Evolutionary conservation across 2,797 vertebrate genomes (phyloP).

Genomic region (Remorina albescens): DNA sequence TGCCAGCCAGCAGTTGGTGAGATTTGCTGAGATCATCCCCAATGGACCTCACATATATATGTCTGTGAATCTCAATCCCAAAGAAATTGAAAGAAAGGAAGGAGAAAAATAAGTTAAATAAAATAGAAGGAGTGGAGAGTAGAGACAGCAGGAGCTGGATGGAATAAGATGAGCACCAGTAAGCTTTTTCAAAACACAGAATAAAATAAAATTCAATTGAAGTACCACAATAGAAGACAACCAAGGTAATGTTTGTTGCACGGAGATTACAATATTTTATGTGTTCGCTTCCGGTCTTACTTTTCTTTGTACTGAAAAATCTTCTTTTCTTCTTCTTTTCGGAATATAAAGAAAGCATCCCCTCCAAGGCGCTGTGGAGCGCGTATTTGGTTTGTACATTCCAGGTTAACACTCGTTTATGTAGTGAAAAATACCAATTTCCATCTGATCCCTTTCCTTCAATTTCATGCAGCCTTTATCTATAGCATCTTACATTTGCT

Average conservation of each 20-base stretch:
- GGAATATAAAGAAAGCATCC: slow-evolving; percentile 64
- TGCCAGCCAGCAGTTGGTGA: slow-evolving; percentile 52
- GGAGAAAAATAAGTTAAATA: background rate
- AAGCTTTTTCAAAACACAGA: slow-evolving; percentile 13
- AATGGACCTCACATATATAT: background rate
- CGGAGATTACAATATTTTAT: slow-evolving; percentile 18
- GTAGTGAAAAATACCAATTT: slow-evolving; percentile 61
- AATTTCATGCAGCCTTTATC: slow-evolving; percentile 63
- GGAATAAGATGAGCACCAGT: slow-evolving; percentile 44
- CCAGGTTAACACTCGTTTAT: slow-evolving; percentile 53
- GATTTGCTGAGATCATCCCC: slow-evolving; percentile 36
- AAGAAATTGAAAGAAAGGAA: background rate
- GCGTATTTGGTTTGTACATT: slow-evolving; percentile 43
- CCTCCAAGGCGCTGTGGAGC: slow-evolving; percentile 43
- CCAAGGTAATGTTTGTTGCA: slow-evolving; percentile 1
- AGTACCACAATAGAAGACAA: slow-evolving; percentile 13
- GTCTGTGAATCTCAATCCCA: slow-evolving; percentile 35
- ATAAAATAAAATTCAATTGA: slow-evolving; percentile 8
- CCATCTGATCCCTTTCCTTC: slow-evolving; percentile 58
- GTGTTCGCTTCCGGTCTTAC: slow-evolving; percentile 23
- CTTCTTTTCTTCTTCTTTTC: slow-evolving; percentile 62
- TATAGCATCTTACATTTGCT: slow-evolving; percentile 45
- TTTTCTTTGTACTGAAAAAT: slow-evolving; percentile 56
- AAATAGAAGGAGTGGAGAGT: slow-evolving; percentile 33
- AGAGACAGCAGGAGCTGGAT: slow-evolving; percentile 23